Conservation (phyloP, 2,113 vertebrate genomes). For the Heterochromis multidens region DNA sequence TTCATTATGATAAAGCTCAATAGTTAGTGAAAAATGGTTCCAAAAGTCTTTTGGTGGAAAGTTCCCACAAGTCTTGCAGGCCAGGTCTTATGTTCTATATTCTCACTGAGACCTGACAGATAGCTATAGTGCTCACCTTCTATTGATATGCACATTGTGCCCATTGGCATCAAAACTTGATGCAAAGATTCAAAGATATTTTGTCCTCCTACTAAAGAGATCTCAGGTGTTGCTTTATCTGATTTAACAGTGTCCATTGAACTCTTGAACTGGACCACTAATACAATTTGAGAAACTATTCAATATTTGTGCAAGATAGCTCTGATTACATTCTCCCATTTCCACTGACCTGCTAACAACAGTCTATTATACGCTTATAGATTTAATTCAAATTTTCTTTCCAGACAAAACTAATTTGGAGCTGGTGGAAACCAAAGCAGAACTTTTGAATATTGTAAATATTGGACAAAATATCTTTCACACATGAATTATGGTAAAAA, state of each 20-base stretch:
- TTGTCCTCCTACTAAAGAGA: background rate
- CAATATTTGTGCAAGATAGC: no score
- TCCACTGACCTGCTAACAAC: no score
- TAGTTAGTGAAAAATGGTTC: background rate
- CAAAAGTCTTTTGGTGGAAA: background rate
- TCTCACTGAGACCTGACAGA: background rate
- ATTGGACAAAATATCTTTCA: no score
- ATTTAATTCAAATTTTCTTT: no score
- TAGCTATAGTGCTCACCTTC: background rate
- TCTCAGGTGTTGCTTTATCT: background rate
- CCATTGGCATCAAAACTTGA: background rate
- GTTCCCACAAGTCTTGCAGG: background rate
- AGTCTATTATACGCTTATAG: no score
- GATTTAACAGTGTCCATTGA: background rate
- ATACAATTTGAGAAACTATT: background rate
- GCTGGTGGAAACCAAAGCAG: no score
- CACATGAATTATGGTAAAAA: no score
- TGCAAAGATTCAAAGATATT: background rate
- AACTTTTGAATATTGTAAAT: no score
- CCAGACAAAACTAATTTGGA: no score
- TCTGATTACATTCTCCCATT: no score
- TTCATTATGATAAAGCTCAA: background rate
- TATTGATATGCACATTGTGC: slow-evolving; percentile 13
- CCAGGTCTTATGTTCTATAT: background rate
- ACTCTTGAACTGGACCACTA: background rate